Base-by-base conservation (phyloP, 2,797 vertebrate genomes). In the Acridotheres tristis region DNA sequence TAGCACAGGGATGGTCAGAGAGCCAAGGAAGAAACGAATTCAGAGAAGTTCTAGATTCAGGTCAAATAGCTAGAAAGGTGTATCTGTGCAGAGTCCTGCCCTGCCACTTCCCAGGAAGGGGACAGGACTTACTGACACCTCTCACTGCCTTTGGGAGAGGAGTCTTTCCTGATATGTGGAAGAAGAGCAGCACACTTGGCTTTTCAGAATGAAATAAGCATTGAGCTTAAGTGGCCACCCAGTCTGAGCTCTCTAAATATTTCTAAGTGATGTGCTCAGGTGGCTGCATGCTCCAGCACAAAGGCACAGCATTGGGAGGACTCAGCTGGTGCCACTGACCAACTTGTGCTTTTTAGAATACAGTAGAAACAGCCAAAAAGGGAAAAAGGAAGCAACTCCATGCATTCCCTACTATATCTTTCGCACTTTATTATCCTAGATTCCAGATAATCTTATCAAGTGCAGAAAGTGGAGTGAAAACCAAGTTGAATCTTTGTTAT, bases 91-190 rank as follows among this genome's bases (percentile, higher is more conserved):
- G 30, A 54, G 32, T 36, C 61, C 69, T 77, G 48, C 16, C 36
- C 57, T 84, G 29, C 3, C 14, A 10, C 23, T 12, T 61, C 16
- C 38, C 13, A 42, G 53, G 51, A 42, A 67, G 50, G 57, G 29
- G 10, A 16, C 3, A 36, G 40, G n/a, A 59, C 20, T n/a, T 7
- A 18, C 34, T 1, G 2, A 11, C 40, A 43, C 26, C 20, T 50
- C 3, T 0, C 59, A 6, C 29, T 65, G 42, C 10, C 7, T 48
- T 10, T 55, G 42, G 48, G 30, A 55, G 43, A 40, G 67, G 17
- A 71, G 6, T 51, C 30, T 66, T 54, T 22, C 55, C 26, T 76
- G 32, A 19, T 0, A 1, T 0, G 0, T 4, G 18, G 22, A 59
- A 59, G 25, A 76, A 16, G 30, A 79, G 51, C 15, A 43, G 12